phyloP scores from a whole-genome alignment of 2,888 invertebrate species.

The Microplitis deprimator region DNA sequence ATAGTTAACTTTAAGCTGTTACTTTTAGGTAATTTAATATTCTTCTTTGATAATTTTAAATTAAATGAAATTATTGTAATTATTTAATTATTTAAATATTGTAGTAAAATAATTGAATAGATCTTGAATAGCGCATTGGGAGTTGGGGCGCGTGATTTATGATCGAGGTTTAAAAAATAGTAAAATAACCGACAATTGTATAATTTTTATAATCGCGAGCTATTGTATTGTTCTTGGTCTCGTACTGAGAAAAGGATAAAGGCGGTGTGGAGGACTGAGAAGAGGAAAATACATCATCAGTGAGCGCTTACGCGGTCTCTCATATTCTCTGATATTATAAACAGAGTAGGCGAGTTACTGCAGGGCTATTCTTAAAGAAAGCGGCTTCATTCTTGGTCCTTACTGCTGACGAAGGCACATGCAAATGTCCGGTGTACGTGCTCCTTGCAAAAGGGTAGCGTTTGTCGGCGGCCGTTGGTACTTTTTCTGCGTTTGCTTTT shows the following conservation, averaged over 20 bases:
- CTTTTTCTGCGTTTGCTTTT: too few relatives aligned
- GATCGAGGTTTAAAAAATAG: background rate
- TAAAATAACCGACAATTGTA: background rate
- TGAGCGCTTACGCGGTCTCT: constrained; percentile 19
- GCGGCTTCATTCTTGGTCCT: constrained; percentile 25
- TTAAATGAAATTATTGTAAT: too few relatives aligned
- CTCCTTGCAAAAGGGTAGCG: constrained; percentile 51
- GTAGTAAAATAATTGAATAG: too few relatives aligned
- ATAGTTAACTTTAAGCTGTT: background rate
- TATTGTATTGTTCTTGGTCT: constrained; percentile 16
- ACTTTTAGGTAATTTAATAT: background rate
- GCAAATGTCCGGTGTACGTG: constrained; percentile 51
- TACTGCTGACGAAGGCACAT: constrained; percentile 40
- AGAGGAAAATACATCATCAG: constrained; percentile 20
- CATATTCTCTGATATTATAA: constrained; percentile 44
- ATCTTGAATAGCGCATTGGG: too few relatives aligned
- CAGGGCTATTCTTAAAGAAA: background rate
- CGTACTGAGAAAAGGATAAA: background rate
- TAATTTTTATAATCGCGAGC: constrained; percentile 18
- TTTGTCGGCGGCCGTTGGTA: constrained; percentile 52
- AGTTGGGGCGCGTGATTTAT: background rate
- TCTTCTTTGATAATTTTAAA: background rate
- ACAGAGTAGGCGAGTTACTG: background rate
- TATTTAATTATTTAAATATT: too few relatives aligned
- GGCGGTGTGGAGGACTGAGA: background rate